Percentiles rank a stretch among this genome's conserved stretches.
Evolutionary conservation across 2,113 vertebrate genomes (phyloP).

Genomic region (Oostethus manadensis): DNA sequence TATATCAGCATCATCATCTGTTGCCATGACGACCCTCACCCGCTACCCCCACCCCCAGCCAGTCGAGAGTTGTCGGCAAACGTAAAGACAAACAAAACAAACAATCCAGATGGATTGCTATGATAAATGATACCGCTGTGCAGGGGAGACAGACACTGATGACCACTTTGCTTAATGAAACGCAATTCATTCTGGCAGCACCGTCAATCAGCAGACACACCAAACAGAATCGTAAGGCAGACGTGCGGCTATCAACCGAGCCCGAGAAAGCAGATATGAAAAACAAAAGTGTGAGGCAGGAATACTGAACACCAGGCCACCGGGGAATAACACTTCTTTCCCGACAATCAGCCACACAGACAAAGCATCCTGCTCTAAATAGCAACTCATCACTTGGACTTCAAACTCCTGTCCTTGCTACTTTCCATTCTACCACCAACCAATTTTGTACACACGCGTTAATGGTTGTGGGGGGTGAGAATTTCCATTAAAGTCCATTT

Average conservation of each 20-base stretch:
- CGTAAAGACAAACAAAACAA: neutral
- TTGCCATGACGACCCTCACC: slow-evolving; percentile 56
- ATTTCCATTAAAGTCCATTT: no score
- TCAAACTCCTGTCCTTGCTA: no score
- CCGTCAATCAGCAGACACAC: slow-evolving; percentile 4
- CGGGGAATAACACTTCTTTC: neutral
- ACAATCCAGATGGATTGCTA: slow-evolving; percentile 23
- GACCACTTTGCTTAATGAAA: neutral
- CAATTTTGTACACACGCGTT: no score
- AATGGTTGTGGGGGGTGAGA: no score
- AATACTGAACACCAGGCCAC: neutral
- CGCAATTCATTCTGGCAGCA: neutral
- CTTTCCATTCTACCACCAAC: no score
- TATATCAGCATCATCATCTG: slow-evolving; percentile 52
- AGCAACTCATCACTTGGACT: slow-evolving; percentile 4
- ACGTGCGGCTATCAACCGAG: slow-evolving; percentile 4
- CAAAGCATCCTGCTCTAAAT: slow-evolving; percentile 1
- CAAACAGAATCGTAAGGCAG: neutral
- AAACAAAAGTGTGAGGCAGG: neutral
- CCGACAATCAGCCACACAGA: slow-evolving; percentile 1
- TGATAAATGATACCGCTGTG: slow-evolving; percentile 18
- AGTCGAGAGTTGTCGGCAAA: neutral
- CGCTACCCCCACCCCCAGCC: neutral
- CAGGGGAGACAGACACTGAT: neutral
- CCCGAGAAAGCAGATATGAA: slow-evolving; percentile 3